Percentiles rank a stretch among this genome's conserved stretches.
phyloP scores from a whole-genome alignment of 2,888 invertebrate genomes.

The Mellilla xanthometata region DNA sequence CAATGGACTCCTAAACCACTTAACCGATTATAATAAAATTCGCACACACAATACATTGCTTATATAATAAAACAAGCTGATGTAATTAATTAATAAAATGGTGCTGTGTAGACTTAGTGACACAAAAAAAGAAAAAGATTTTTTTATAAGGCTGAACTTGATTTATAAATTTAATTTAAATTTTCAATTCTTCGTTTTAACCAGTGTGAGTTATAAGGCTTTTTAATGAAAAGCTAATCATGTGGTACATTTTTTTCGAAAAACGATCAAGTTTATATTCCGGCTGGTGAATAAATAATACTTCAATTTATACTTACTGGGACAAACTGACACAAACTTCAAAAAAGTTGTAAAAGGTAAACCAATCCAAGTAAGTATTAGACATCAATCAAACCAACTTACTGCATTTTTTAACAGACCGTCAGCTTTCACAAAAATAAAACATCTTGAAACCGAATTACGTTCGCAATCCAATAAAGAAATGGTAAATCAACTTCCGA shows the following conservation, averaged over 20 bases:
- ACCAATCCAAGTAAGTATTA: too few species aligned
- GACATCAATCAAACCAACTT: too few species aligned
- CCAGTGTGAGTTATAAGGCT: constrained; percentile 69
- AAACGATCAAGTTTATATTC: constrained; percentile 75
- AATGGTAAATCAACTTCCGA: constrained; percentile 46
- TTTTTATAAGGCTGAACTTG: constrained; percentile 81
- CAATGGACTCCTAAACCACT: too few species aligned
- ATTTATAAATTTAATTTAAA: constrained; percentile 77
- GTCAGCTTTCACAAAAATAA: constrained; percentile 29
- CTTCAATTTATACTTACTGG: too few species aligned
- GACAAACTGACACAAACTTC: too few species aligned
- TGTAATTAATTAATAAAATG: too few species aligned
- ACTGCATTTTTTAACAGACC: too few species aligned
- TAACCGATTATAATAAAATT: too few species aligned
- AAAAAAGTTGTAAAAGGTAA: too few species aligned
- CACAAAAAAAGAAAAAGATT: constrained; percentile 71
- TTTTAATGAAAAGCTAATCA: constrained; percentile 63
- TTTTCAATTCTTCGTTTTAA: constrained; percentile 70
- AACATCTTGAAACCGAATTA: constrained; percentile 16
- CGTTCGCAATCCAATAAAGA: constrained; percentile 34
- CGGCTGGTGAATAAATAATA: constrained; percentile 75
- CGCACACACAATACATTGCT: too few species aligned
- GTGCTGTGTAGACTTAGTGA: constrained; percentile 64
- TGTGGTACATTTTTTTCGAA: constrained; percentile 74
- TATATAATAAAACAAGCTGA: too few species aligned